Base-by-base conservation (phyloP, 2,888 invertebrate genomes). In the Phorcus lineatus region DNA sequence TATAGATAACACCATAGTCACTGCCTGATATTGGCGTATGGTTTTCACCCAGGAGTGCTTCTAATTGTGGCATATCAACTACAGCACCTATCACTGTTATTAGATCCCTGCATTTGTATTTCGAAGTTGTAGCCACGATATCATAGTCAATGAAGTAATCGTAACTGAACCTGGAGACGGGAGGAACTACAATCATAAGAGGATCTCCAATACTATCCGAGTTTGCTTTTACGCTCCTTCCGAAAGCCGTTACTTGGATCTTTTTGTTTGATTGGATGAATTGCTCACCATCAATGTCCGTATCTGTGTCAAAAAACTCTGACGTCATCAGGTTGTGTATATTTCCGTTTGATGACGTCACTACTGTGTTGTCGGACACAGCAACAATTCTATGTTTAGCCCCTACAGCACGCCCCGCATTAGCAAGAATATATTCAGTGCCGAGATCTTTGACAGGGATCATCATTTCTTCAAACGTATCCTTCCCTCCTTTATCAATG, bases 301-400 rank as follows among this genome's bases (percentile, higher is more conserved):
- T 70, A n/a, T 70, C 70, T n/a, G 36, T 70, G 70, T 70, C 70
- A 17, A 40, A 19, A 40, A 70, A 70, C 31, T 70, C 40, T 11
- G 36, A 36, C n/a, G 70, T n/a, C 28, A 19, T 36, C n/a, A 70
- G 7, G 36, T 36, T 11, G n/a, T 70, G 36, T 7, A 36, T 13
- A 17, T 36, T n/a, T 6, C 70, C 70, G 16, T 28, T 36, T 19
- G 31, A 36, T 70, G 70, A 70, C 7, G 17, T 40, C 28, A 70
- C 36, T n/a, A 17, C 36, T 36, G 70, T 70, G 19, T 70, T 70
- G 70, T 70, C 70, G 2, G 17, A 17, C 31, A 70, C 31, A 11
- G 70, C 70, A 13, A 70, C 70, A 19, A 70, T 70, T 40, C 70
- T 70, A 36, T 70, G 28, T 11, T 40, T 70, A 36, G 70, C 2